phyloP scores from a whole-genome alignment of 2,113 vertebrate species.

The Salvelinus alpinus region DNA sequence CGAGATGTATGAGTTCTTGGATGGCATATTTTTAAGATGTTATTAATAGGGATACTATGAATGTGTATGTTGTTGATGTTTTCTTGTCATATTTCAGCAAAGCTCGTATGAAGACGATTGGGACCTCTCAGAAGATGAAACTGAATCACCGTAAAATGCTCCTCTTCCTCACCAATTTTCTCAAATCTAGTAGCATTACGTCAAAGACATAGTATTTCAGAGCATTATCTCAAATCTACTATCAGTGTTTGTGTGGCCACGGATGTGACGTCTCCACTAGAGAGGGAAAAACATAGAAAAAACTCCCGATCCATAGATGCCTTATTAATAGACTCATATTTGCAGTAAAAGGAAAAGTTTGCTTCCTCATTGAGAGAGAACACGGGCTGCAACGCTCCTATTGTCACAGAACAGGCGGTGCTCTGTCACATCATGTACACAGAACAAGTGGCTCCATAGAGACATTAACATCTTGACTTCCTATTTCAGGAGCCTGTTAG shows the following conservation, averaged over 20 bases:
- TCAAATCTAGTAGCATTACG: not conserved
- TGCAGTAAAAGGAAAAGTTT: not conserved
- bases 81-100: conserved; percentile 30
- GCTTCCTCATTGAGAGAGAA: not conserved
- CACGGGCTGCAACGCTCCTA: not conserved
- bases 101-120: conserved; percentile 73
- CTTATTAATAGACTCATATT: not conserved
- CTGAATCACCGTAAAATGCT: conserved; percentile 69
- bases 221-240: not conserved
- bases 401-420: not conserved
- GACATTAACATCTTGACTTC: not conserved
- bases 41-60: not conserved
- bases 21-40: not conserved
- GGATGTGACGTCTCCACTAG: not conserved
- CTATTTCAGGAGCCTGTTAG: conserved; percentile 69
- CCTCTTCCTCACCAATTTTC: not conserved
- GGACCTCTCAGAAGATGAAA: conserved; percentile 74
- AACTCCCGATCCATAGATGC: not conserved
- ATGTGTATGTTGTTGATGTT: not conserved
- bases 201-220: not conserved
- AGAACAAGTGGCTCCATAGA: not conserved
- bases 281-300: not conserved
- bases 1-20: not conserved
- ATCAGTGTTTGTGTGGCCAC: not conserved
- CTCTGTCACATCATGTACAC: not conserved